These are phyloP conservation scores for Acanthochromis polyacanthus DNA, from an alignment of 2,113 vertebrate species.

Conservation along the genomic window DNA sequence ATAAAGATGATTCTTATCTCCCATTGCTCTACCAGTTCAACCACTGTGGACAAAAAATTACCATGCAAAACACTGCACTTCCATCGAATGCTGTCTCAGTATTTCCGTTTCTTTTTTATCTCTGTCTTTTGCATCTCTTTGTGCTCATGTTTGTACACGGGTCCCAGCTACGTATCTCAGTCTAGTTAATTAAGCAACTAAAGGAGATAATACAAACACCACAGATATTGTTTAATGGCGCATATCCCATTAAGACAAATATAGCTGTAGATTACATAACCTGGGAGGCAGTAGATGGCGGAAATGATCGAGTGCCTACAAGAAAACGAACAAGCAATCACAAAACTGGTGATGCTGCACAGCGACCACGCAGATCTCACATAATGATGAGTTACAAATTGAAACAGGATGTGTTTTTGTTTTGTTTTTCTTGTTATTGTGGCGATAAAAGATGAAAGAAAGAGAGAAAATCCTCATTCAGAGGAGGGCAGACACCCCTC, in stretches of 20 bases:
- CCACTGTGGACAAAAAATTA: not conserved
- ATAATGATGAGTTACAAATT: constrained; percentile 49
- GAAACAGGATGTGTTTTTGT: not conserved
- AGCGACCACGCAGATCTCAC: constrained; percentile 2
- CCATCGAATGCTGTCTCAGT: not conserved
- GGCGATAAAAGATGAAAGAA: constrained; percentile 13
- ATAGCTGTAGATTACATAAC: constrained; percentile 76
- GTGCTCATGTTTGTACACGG: constrained; percentile 27
- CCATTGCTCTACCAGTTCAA: constrained; percentile 1
- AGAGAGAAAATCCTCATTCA: constrained; percentile 48
- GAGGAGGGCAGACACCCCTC: constrained; percentile 38
- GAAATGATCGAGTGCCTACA: constrained; percentile 47
- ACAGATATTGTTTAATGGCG: constrained; percentile 73
- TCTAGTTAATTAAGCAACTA: constrained; percentile 70
- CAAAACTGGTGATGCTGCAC: constrained; percentile 34
- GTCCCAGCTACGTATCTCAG: constrained; percentile 18
- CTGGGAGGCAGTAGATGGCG: constrained; percentile 58
- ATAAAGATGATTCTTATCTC: constrained; percentile 41
- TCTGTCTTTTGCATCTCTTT: constrained; percentile 8
- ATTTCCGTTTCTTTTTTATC: not conserved
- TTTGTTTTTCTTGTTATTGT: constrained; percentile 6
- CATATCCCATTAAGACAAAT: constrained; percentile 73
- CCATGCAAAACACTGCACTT: not conserved
- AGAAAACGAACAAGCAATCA: constrained; percentile 50
- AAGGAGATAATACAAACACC: constrained; percentile 56